Evolutionary conservation across 2,888 invertebrate species (phyloP).

Genomic region (Conomelus anceps): DNA sequence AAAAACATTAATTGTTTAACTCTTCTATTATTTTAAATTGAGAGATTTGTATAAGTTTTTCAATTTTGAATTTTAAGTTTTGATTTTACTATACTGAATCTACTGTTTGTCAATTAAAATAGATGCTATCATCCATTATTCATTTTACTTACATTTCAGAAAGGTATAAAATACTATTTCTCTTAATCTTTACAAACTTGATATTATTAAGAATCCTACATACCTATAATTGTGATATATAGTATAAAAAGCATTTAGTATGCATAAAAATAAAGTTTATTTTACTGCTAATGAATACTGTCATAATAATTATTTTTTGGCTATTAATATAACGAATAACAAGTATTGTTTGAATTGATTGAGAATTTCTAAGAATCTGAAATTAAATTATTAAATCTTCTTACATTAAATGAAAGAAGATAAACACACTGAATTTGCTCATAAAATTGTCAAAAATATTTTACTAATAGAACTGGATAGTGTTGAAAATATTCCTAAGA

Average conservation of each 20-base stretch:
- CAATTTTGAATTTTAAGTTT: not conserved
- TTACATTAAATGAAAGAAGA: not conserved
- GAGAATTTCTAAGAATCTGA: not conserved
- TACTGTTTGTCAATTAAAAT: not conserved
- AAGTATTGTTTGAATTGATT: not conserved
- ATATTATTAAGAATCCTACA: too few relatives aligned
- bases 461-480: not conserved
- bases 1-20: not conserved
- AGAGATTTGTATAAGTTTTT: not conserved
- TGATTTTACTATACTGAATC: not conserved
- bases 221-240: too few relatives aligned
- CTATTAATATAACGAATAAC: too few relatives aligned
- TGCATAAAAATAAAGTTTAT: too few relatives aligned
- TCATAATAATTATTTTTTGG: not conserved
- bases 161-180: not conserved
- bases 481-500: too few relatives aligned
- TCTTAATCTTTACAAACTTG: too few relatives aligned
- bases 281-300: not conserved
- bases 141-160: not conserved
- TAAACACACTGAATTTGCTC: not conserved
- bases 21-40: not conserved
- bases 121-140: too few relatives aligned
- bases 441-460: not conserved
- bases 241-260: too few relatives aligned
- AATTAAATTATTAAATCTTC: not conserved